phyloP scores from a whole-genome alignment of 2,113 vertebrate species.

The Uria lomvia region DNA sequence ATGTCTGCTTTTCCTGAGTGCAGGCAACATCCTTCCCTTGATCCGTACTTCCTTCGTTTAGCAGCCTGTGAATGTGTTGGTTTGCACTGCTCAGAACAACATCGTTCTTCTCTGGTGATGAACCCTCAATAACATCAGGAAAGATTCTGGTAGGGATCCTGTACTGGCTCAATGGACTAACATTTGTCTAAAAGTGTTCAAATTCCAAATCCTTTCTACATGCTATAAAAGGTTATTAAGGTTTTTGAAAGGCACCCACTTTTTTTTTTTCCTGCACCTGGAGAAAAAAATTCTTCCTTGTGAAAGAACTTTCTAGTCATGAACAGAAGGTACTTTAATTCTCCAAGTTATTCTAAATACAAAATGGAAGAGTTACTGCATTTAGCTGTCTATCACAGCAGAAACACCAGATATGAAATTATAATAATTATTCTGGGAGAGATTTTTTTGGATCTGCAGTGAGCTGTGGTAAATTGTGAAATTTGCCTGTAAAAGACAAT shows the following conservation, averaged over 20 bases:
- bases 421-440: neutral
- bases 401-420: neutral
- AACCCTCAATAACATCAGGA: neutral
- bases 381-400: neutral
- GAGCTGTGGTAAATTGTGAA: neutral
- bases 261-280: neutral
- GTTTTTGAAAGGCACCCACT: neutral
- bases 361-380: neutral
- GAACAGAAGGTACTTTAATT: neutral
- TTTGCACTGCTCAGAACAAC: neutral
- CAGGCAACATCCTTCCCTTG: neutral
- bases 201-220: neutral
- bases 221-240: neutral
- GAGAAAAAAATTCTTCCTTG: neutral
- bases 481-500: neutral
- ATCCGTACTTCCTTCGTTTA: neutral
- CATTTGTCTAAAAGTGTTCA: neutral
- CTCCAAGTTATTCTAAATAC: neutral
- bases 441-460: neutral
- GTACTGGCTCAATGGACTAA: neutral
- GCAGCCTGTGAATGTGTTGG: neutral
- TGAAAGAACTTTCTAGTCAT: neutral
- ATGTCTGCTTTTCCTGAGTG: neutral
- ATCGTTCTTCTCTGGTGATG: neutral
- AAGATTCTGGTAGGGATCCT: neutral